Percentiles rank a stretch among this genome's conserved stretches.
Evolutionary conservation across 2,888 invertebrate species (phyloP).

Genomic region (Gasteruption jaculator): DNA sequence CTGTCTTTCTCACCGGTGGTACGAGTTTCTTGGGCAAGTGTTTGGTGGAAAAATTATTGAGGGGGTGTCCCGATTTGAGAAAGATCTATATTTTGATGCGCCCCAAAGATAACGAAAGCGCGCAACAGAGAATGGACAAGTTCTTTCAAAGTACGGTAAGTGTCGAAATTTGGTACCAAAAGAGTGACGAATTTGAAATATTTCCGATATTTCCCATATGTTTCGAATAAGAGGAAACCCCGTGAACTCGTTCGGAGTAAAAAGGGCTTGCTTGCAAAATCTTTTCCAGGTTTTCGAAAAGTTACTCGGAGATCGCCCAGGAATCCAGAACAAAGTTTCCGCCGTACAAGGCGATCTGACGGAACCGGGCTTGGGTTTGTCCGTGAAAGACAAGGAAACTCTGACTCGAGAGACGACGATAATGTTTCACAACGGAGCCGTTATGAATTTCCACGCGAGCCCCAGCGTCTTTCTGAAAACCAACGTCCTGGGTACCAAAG

Average conservation of each 20-base stretch:
- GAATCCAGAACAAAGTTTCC: slow-evolving; percentile 26
- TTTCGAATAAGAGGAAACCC: too few relatives aligned
- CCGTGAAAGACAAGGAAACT: slow-evolving; percentile 20
- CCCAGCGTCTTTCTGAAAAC: slow-evolving; percentile 22
- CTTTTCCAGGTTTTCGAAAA: slow-evolving; percentile 33
- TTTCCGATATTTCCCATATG: background rate
- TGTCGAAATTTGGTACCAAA: too few relatives aligned
- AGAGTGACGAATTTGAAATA: background rate
- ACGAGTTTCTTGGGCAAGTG: slow-evolving; percentile 8
- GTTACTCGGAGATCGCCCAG: slow-evolving; percentile 20
- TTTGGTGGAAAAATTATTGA: slow-evolving; percentile 5
- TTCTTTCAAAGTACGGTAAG: slow-evolving; percentile 24
- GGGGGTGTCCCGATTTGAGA: background rate
- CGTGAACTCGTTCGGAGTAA: background rate
- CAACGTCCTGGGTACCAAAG: slow-evolving; percentile 33
- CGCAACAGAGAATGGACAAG: slow-evolving; percentile 20
- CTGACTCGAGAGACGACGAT: slow-evolving; percentile 27
- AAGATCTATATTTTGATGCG: slow-evolving; percentile 15
- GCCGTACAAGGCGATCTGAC: slow-evolving; percentile 29
- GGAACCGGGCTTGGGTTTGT: slow-evolving; percentile 26
- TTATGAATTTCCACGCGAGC: slow-evolving; percentile 23
- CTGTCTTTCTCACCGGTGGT: slow-evolving; percentile 5
- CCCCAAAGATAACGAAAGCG: slow-evolving; percentile 18
- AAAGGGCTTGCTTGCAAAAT: background rate
- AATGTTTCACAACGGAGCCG: slow-evolving; percentile 35